Evolutionary conservation across 2,113 vertebrate species (phyloP), one percentile per base, ranked within the genome.

Genomic region (Osmerus eperlanus): DNA sequence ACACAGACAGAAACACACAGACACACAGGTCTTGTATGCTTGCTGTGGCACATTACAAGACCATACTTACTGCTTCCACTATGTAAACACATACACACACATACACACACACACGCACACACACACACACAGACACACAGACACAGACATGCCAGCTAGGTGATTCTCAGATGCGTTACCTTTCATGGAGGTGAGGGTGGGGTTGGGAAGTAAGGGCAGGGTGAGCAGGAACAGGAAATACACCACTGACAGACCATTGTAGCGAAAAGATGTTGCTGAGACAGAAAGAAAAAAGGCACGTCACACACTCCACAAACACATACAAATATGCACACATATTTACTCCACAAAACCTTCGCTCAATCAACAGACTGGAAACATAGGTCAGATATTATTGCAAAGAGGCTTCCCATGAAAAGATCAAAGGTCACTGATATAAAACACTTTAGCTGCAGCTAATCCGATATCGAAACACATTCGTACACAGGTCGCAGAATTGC

Each of bases 211-310:
- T 21, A 86, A 55, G 0, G 90, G 92, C 61, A 90, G 53, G 11
- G 73, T 70, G 71, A 93, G 90, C 28, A 91, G 81, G 78, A 87
- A 92, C 21, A 80, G 25, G 62, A 93, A 92, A 60, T 83, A 91
- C 72, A 88, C 84, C 71, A 89, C 19, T 0, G 92, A 93, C 60
- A 92, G 80, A 0, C 87, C 90, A 69, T 86, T 87, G 85, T 83
- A 85, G 70, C 92, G 89, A 74, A 91, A 82, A 0, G 32, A 75
- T 53, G 92, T 77, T 2, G 91, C 93, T 92, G 80, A 55, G 70
- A 0, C 5, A 70, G 9, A 62, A 13, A 72, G 4, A 68, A 71
- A 68, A n/a, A 58, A 72, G 54, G 75, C 25, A 8, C 2, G 21
- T 70, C 15, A 51, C 11, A 19, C 62, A 36, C 41, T 14, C 5